Evolutionary conservation across 2,797 vertebrate species (phyloP).

Genomic region (Amazona ochrocephala): DNA sequence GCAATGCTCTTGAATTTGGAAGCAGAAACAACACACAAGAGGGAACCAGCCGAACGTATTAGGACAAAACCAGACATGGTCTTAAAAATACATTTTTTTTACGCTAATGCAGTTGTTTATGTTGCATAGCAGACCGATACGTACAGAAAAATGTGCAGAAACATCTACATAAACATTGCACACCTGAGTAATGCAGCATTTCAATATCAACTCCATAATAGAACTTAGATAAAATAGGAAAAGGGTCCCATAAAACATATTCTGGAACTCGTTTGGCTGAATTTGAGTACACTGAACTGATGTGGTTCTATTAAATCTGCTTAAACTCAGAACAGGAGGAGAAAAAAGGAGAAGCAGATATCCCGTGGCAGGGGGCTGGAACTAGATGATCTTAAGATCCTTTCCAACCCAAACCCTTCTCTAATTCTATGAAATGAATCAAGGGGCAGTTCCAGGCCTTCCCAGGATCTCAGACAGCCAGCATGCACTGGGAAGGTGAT

Average conservation of each 20-base stretch:
- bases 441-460: background rate
- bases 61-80: background rate
- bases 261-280: background rate
- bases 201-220: background rate
- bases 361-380: background rate
- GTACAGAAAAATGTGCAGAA: background rate
- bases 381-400: background rate
- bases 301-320: background rate
- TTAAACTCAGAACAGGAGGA: background rate
- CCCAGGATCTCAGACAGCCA: background rate
- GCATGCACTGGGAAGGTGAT: background rate
- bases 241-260: background rate
- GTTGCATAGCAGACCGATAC: background rate
- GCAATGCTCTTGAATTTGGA: background rate
- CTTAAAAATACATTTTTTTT: background rate
- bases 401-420: background rate
- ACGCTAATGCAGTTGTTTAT: background rate
- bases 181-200: background rate
- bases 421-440: background rate
- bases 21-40: background rate
- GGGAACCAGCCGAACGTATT: background rate
- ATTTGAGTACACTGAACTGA: background rate
- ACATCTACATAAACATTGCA: background rate
- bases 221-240: background rate
- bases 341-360: background rate